Conservation (phyloP, 2,888 invertebrate genomes). For the Rhyacophila evoluta region DNA sequence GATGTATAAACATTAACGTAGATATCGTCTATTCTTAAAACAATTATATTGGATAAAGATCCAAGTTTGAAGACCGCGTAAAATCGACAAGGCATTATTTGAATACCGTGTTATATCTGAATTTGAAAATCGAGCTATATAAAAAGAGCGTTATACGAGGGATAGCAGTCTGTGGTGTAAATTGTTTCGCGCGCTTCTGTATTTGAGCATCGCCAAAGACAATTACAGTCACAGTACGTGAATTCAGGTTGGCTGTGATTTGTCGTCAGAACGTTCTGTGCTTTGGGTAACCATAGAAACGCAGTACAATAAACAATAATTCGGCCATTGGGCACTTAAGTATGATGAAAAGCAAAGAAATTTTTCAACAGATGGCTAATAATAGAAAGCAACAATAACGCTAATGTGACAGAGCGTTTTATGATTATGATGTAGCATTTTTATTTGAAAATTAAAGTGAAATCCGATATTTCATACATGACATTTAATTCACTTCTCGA, state of each 20-base stretch:
- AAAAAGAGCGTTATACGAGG: no score
- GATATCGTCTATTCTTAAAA: no score
- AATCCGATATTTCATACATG: no score
- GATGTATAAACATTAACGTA: no score
- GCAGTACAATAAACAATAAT: neutral
- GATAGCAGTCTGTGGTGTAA: no score
- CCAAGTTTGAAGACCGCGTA: no score
- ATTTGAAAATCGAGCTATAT: no score
- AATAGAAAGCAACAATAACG: neutral
- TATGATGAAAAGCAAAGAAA: neutral
- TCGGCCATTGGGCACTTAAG: neutral
- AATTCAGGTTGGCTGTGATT: neutral
- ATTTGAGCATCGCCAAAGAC: neutral
- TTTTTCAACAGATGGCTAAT: neutral
- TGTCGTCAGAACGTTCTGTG: neutral
- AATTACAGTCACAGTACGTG: neutral
- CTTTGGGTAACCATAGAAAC: neutral
- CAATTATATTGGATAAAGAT: no score
- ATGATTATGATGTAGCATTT: neutral
- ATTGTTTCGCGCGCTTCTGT: neutral
- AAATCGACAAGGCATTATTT: no score
- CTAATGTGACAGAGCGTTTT: neutral
- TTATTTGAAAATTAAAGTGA: neutral
- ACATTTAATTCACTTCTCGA: no score
- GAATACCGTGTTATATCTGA: no score